phyloP scores from a whole-genome alignment of 2,888 invertebrate genomes.

The Subacronicta megacephala region DNA sequence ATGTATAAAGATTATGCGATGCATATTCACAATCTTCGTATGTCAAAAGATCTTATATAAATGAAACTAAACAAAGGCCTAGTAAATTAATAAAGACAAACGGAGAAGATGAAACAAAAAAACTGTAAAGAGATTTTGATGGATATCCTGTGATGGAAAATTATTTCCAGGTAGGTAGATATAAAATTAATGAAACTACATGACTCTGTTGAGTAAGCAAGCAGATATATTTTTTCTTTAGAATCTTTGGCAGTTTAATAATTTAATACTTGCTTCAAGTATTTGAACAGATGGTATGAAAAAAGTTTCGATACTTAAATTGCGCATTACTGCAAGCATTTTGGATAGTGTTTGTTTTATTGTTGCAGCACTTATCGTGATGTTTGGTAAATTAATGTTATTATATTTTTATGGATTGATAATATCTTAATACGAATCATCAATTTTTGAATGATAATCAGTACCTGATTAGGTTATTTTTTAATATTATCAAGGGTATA shows the following conservation, averaged over 20 bases:
- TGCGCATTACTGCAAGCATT: slow-evolving; percentile 6
- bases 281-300: slow-evolving; percentile 24
- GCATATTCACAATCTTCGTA: background rate
- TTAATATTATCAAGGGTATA: background rate
- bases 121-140: too few relatives aligned
- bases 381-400: background rate
- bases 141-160: too few relatives aligned
- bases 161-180: too few relatives aligned
- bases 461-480: background rate
- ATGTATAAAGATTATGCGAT: background rate
- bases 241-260: too few relatives aligned
- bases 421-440: background rate
- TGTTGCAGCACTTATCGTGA: background rate
- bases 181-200: too few relatives aligned
- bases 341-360: background rate
- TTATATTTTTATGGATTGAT: background rate
- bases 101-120: too few relatives aligned
- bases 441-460: background rate
- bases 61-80: too few relatives aligned
- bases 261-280: slow-evolving; percentile 1
- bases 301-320: background rate
- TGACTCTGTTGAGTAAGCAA: too few relatives aligned
- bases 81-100: too few relatives aligned
- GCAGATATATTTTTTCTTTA: too few relatives aligned
- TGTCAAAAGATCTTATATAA: too few relatives aligned